Evolutionary conservation across 35 echinoderm and acorn worm species (phyloP).

Genomic region (Hemicentrotus pulcherrimus): DNA sequence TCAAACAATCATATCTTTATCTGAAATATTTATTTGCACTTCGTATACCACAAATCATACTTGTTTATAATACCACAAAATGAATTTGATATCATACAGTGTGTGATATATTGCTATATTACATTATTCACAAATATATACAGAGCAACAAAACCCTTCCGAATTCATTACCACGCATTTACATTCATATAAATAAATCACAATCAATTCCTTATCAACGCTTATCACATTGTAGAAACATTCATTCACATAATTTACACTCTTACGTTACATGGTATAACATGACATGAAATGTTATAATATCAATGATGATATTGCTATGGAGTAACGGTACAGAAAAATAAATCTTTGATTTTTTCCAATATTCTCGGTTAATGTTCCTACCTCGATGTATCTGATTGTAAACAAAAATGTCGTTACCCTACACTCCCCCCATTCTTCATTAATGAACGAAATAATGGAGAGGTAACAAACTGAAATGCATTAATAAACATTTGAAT

Average conservation of each 20-base stretch:
- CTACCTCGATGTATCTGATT: too few relatives aligned
- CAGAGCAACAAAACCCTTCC: background rate
- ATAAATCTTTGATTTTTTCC: too few relatives aligned
- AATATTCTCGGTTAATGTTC: too few relatives aligned
- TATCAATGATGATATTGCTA: background rate
- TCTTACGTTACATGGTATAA: background rate
- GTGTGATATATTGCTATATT: background rate
- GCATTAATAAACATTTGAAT: too few relatives aligned
- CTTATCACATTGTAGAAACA: background rate
- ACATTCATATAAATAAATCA: background rate
- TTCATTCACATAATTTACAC: background rate
- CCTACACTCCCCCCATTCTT: too few relatives aligned
- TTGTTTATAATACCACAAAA: background rate
- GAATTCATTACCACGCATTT: background rate
- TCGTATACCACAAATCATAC: background rate
- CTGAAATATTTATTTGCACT: background rate
- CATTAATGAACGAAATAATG: too few relatives aligned
- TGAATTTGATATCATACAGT: background rate
- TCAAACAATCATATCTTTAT: too few relatives aligned
- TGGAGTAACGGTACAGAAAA: too few relatives aligned
- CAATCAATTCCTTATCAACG: background rate
- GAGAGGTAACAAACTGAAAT: too few relatives aligned
- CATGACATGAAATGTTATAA: background rate
- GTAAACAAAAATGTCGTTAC: too few relatives aligned
- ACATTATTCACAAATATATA: slow-evolving; percentile 7